phyloP scores from a whole-genome alignment of 2,113 vertebrate species.

The Brevimyrus niger region DNA sequence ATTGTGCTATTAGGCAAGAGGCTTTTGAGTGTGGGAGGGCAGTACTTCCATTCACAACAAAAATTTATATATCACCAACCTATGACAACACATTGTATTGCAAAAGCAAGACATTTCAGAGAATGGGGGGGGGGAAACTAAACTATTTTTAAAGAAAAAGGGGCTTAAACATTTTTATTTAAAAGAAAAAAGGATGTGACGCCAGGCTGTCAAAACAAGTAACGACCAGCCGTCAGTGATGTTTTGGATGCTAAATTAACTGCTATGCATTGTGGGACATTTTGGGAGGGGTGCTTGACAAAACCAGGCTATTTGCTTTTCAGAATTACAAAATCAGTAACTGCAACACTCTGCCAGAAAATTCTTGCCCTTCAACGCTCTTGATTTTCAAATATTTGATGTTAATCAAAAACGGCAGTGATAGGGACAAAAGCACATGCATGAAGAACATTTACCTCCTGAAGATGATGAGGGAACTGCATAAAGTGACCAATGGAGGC shows the following conservation, averaged over 20 bases:
- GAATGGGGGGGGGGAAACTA: not conserved
- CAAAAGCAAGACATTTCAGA: not conserved
- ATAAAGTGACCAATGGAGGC: constrained; percentile 97
- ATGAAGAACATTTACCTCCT: constrained; percentile 75
- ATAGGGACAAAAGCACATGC: not conserved
- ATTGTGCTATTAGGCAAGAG: constrained; percentile 17
- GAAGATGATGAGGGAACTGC: constrained; percentile 96
- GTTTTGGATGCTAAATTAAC: not conserved
- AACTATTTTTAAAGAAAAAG: not conserved
- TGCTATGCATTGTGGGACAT: not conserved
- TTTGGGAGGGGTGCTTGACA: not conserved
- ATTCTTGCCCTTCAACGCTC: not conserved
- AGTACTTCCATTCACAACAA: not conserved
- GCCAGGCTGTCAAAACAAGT: not conserved
- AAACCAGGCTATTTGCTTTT: not conserved
- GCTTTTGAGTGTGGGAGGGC: not conserved
- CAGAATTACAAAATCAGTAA: not conserved
- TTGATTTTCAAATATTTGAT: not conserved
- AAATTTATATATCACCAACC: not conserved
- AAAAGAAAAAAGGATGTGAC: not conserved
- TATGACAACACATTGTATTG: not conserved
- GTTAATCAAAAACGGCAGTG: not conserved
- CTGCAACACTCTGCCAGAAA: not conserved
- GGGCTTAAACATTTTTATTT: not conserved
- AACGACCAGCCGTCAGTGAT: not conserved